These are phyloP conservation scores for Pterois miles DNA, from an alignment of 2,797 vertebrate genomes.

Conservation along the genomic window DNA sequence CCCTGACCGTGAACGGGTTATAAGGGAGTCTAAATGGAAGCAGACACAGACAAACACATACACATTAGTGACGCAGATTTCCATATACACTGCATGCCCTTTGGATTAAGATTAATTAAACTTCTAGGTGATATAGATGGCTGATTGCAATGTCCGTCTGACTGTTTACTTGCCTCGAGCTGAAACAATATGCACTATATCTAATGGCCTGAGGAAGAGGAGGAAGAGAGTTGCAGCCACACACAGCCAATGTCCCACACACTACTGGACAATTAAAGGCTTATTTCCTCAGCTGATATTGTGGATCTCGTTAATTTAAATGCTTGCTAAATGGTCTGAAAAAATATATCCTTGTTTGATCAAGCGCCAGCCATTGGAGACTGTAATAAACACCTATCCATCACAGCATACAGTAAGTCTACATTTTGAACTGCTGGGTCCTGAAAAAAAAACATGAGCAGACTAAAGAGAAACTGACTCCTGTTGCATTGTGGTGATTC, in stretches of 20 bases:
- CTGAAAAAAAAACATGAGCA: background rate
- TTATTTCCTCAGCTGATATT: constrained; percentile 42
- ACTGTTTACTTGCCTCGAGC: constrained; percentile 74
- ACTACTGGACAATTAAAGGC: constrained; percentile 55
- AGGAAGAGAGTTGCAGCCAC: constrained; percentile 7
- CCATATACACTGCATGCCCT: constrained; percentile 56
- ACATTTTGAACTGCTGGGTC: background rate
- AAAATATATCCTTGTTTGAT: constrained; percentile 16
- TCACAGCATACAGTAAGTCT: background rate
- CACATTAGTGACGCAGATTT: constrained; percentile 44
- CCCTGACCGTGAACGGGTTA: constrained; percentile 76
- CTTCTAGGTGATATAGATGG: constrained; percentile 69
- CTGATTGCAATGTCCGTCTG: constrained; percentile 74
- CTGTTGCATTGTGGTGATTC: background rate
- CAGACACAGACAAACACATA: constrained; percentile 49
- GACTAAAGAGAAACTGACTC: background rate
- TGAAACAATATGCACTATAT: constrained; percentile 67
- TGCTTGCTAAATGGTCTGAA: constrained; percentile 46
- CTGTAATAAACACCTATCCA: constrained; percentile 2
- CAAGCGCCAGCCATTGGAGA: background rate
- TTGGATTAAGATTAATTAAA: constrained; percentile 79
- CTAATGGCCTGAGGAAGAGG: constrained; percentile 63
- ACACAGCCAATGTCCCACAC: background rate
- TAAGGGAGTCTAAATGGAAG: constrained; percentile 72
- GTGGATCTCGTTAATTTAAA: constrained; percentile 36